phyloP scores from a whole-genome alignment of 2,113 vertebrate genomes.

The Coptodon rendalli region DNA sequence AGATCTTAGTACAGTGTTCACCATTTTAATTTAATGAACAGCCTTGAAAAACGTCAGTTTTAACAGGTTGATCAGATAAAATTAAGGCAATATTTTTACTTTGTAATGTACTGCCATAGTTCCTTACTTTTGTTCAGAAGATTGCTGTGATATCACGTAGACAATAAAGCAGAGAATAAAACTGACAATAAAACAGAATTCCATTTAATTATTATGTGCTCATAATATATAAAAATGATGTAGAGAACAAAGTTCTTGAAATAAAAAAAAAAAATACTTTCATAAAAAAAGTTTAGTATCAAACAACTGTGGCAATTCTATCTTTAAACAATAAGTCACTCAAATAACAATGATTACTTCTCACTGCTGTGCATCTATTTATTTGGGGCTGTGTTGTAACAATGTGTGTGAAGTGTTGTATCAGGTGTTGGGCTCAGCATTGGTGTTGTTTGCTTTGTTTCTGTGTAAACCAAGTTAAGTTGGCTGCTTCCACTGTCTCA shows the following conservation, averaged over 20 bases:
- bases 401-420: not conserved
- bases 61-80: not conserved
- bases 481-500: not conserved
- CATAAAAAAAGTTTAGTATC: not conserved
- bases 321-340: not conserved
- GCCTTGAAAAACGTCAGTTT: not conserved
- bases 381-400: not conserved
- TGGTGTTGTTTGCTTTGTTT: not conserved
- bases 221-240: not conserved
- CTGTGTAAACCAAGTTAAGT: not conserved
- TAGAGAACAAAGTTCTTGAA: not conserved
- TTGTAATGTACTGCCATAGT: not conserved
- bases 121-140: not conserved
- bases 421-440: constrained; percentile 11
- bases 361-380: not conserved
- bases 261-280: not conserved
- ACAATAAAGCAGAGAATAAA: not conserved
- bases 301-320: not conserved
- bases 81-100: not conserved
- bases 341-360: not conserved
- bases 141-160: not conserved
- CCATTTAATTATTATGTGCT: not conserved
- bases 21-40: not conserved
- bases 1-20: not conserved
- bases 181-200: not conserved